Evolutionary conservation across 2,113 vertebrate species (phyloP).

Genomic region (Alaudala cheleensis): DNA sequence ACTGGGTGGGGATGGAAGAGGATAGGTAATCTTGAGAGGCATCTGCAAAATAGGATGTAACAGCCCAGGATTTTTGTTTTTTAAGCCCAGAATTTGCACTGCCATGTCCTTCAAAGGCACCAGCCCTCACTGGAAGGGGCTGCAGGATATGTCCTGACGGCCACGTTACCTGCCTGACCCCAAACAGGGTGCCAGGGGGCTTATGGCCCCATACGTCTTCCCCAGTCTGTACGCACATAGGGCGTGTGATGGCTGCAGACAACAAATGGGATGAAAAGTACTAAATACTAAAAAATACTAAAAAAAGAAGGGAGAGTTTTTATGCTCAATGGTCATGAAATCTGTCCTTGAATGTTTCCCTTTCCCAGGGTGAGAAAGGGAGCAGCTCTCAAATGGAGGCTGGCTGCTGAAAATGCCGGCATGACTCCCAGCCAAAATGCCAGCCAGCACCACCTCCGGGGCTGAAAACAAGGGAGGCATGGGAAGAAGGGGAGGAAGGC

Average conservation of each 20-base stretch:
- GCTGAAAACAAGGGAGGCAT: neutral
- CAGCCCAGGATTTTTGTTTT: neutral
- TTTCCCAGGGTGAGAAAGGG: neutral
- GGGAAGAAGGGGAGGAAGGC: neutral
- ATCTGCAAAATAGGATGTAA: neutral
- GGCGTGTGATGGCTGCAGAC: neutral
- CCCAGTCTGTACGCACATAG: neutral
- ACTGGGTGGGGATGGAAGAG: neutral
- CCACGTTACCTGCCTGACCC: rapidly evolving
- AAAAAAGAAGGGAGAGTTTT: neutral
- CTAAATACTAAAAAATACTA: neutral
- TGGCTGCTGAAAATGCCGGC: conserved; percentile 38
- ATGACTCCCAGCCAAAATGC: conserved; percentile 9
- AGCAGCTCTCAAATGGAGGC: conserved; percentile 45
- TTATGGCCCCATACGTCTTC: neutral
- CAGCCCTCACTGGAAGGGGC: neutral
- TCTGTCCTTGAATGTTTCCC: neutral
- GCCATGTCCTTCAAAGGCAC: rapidly evolving
- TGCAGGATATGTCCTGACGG: neutral
- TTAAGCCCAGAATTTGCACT: rapidly evolving
- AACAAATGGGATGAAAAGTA: rapidly evolving
- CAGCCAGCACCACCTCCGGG: neutral
- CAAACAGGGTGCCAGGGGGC: rapidly evolving
- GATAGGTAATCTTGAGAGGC: neutral
- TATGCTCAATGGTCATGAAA: rapidly evolving